Base-by-base conservation (phyloP, 1,140 invertebrate genomes). In the Drosophila triauraria region DNA sequence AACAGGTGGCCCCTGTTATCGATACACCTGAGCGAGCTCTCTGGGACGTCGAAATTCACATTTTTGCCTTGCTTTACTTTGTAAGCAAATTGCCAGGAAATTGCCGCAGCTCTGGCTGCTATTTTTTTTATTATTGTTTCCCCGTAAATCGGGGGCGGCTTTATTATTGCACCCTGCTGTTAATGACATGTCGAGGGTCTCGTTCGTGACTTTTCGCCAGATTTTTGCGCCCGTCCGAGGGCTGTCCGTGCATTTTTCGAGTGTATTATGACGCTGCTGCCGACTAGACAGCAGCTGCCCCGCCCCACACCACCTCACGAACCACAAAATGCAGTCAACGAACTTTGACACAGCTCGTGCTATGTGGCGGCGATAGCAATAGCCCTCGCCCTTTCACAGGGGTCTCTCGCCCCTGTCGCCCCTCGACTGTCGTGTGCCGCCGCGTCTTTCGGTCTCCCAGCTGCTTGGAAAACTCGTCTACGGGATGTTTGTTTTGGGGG, bases 161-260 rank as follows among this genome's bases (percentile, higher is more conserved):
- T 70, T 88, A 63, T 84, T 59, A 72, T 64, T 68, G 25, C 44
- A 32, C 75, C 51, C 75, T 56, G 51, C 72, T 87, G 83, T 58
- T 86, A 87, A 88, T 87, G 77, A 83, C 84, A 80, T 76, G 83
- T 59, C 53, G 70, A 78, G 63, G 57, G 78, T 56, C 27, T 62
- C 70, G 84, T 88, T 88, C 84, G 84, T 88, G 84, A 88, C 84
- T 88, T 88, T 78, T 80, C 48, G 84, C 65, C 77, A 84, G 84
- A 88, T 88, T 88, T 76, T 27, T 25, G 53, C 64, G 57, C 69
- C 25, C 60, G 44, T 59, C 70, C 47, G 63, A 43, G 53, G 69
- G 25, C 84, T 83, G 84, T 57, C 77, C 65, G 44, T 90, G 85
- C 80, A 88, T 84, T 88, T 87, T 84, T 88, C 80, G 82, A 90